Evolutionary conservation across 2,797 vertebrate genomes (phyloP).

Genomic region (Botia kubotai): DNA sequence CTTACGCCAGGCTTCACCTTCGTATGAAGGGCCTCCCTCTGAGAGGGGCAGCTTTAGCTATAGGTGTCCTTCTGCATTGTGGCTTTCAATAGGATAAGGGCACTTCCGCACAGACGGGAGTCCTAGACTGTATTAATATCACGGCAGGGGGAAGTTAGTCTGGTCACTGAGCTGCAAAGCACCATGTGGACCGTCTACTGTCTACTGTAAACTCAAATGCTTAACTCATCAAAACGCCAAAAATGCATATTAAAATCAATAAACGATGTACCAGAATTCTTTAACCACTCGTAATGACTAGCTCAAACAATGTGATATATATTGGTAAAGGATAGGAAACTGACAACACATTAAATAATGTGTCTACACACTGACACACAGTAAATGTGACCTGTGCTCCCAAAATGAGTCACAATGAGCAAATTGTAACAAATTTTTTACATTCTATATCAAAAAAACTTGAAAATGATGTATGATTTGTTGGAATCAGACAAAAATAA

Average conservation of each 20-base stretch:
- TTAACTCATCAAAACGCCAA: slow-evolving; percentile 9
- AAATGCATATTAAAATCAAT: background rate
- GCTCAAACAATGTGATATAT: too few species aligned
- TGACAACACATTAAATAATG: too few species aligned
- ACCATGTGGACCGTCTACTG: slow-evolving; percentile 29
- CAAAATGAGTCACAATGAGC: too few species aligned
- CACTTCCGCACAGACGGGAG: slow-evolving; percentile 45
- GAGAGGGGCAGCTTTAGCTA: slow-evolving; percentile 43
- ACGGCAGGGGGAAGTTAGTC: slow-evolving; percentile 34
- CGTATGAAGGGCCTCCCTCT: slow-evolving; percentile 38
- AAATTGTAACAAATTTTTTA: too few species aligned
- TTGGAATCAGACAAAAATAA: too few species aligned
- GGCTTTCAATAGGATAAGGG: slow-evolving; percentile 45
- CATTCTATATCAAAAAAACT: too few species aligned
- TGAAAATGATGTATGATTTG: too few species aligned
- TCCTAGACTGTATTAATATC: slow-evolving; percentile 57
- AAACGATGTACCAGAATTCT: background rate
- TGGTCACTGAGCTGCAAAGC: slow-evolving; percentile 39
- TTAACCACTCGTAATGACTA: background rate
- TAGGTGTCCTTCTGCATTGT: slow-evolving; percentile 33
- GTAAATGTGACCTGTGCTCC: too few species aligned
- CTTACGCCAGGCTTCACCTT: slow-evolving; percentile 53
- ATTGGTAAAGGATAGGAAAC: too few species aligned
- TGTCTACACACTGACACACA: too few species aligned
- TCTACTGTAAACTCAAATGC: slow-evolving; percentile 13